phyloP scores from a whole-genome alignment of 2,888 invertebrate genomes.

The Drosophila buzzatii region DNA sequence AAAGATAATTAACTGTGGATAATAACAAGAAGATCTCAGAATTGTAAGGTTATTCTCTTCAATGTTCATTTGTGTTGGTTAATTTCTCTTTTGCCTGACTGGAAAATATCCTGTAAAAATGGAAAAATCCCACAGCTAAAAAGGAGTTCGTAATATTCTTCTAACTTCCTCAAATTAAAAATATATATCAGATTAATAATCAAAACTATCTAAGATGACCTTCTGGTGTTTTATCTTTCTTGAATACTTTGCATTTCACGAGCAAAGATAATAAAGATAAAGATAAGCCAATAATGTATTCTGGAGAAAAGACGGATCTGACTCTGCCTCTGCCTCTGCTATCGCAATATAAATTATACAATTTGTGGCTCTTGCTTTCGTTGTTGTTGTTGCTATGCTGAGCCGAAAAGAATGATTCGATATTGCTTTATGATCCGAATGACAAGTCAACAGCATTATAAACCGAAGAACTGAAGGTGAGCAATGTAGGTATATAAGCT shows the following conservation, averaged over 20 bases:
- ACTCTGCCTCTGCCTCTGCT: background rate
- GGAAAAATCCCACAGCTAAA: no score
- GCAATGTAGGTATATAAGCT: slow-evolving; percentile 33
- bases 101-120: no score
- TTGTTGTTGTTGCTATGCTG: slow-evolving; percentile 23
- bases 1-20: no score
- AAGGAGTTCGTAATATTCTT: no score
- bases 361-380: slow-evolving; percentile 7
- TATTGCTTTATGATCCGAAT: slow-evolving; percentile 41
- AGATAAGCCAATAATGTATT: slow-evolving; percentile 13
- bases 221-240: slow-evolving; percentile 5
- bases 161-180: background rate
- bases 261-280: slow-evolving; percentile 32
- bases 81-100: no score
- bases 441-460: slow-evolving; percentile 41
- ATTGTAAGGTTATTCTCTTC: background rate
- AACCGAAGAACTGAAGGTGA: slow-evolving; percentile 16
- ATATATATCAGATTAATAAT: background rate
- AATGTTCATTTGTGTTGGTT: background rate
- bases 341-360: slow-evolving; percentile 22
- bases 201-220: slow-evolving; percentile 2
- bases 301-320: background rate
- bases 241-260: background rate
- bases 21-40: background rate
- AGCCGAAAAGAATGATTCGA: slow-evolving; percentile 24